Base-by-base conservation (phyloP, 2,888 invertebrate genomes). In the Tupiocoris notatus region DNA sequence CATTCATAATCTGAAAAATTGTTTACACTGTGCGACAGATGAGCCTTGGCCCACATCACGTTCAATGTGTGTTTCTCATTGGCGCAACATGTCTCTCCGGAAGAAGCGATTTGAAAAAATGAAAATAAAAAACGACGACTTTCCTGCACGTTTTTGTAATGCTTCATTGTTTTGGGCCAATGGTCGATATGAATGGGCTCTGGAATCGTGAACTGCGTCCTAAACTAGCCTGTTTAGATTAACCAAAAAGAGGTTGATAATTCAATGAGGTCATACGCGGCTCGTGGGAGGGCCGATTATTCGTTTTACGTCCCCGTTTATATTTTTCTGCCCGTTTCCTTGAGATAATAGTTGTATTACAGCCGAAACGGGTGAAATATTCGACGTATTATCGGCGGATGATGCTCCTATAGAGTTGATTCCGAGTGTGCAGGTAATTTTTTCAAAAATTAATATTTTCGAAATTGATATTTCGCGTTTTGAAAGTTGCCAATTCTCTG, bases 161-260 rank as follows among this genome's bases (percentile, higher is more conserved):
- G 39, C 39, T 39, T 39, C 39, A 39, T 39, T 39, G 39, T 39
- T 39, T 39, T 39, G 6, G 12, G 12, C 39, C 39, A 39, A 9
- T 18, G 61, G 21, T 17, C 22, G 21, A 24, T 23, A 22, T 59
- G 24, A 58, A 59, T 58, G 70, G 24, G 25, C 17, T 24, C 21
- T 20, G 16, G 21, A 12, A 20, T 21, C 22, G 54, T 67, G 67
- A 67, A 70, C 59, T 70, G 70, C 70, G 70, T 70, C 24, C 17
- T n/a, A 59, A 59, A 70, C 70, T 70, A 59, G 25, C 59, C 70
- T 59, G 61, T 70, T 70, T 24, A 24, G 70, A 70, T 70, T 57
- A 67, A 67, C 67, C 56, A 67, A 61, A 59, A 70, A 58, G 59
- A 22, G 24, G 24, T 23, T 54, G 70, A 70, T 70, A 70, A 58